Percentiles rank a stretch among this genome's conserved stretches.
phyloP scores from a whole-genome alignment of 2,797 vertebrate genomes.

The Tiaroga cobitis region DNA sequence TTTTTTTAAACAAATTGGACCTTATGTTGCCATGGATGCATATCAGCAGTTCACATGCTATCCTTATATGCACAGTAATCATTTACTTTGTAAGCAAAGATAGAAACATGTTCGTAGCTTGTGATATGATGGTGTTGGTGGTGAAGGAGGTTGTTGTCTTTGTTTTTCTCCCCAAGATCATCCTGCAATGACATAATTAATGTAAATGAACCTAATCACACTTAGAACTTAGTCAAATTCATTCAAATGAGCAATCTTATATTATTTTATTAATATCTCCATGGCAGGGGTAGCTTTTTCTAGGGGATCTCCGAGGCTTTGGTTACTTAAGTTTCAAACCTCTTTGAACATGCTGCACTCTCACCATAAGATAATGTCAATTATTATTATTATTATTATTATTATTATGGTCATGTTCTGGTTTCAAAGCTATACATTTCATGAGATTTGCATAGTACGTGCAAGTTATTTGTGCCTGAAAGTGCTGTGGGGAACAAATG shows the following conservation, averaged over 20 bases:
- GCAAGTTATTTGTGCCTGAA: constrained; percentile 7
- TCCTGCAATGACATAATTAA: constrained; percentile 2
- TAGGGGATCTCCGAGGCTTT: neutral
- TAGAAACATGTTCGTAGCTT: constrained; percentile 6
- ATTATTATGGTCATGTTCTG: neutral
- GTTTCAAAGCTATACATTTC: constrained; percentile 17
- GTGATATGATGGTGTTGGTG: constrained; percentile 1
- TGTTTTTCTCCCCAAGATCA: neutral
- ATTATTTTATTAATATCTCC: neutral
- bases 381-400: neutral
- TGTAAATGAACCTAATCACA: neutral
- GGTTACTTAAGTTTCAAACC: constrained; percentile 21
- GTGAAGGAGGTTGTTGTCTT: neutral
- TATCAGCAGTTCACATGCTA: constrained; percentile 22
- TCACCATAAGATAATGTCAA: constrained; percentile 23
- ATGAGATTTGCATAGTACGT: constrained; percentile 1
- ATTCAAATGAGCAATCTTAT: neutral
- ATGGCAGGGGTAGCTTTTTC: neutral
- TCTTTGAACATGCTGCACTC: constrained; percentile 7
- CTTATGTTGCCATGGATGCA: constrained; percentile 40
- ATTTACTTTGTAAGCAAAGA: constrained; percentile 18
- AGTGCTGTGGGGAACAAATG: constrained; percentile 14
- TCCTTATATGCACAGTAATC: constrained; percentile 22
- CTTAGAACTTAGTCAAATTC: neutral
- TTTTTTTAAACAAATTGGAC: neutral